Evolutionary conservation across 2,113 vertebrate species (phyloP).

Genomic region (human): GRCh38 chr1:145618001-145618500

Average conservation of each 20-base stretch:
- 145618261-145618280: background rate
- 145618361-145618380: slow-evolving; percentile 99
- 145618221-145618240: slow-evolving; percentile 34
- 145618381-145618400: slow-evolving; percentile 99
- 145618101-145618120: background rate
- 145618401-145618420: slow-evolving; percentile 96
- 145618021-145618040: background rate
- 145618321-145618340: slow-evolving; percentile 96
- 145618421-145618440: slow-evolving; percentile 86
- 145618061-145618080: background rate
- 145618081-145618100: slow-evolving; percentile 13
- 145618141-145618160: background rate
- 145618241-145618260: background rate
- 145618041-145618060: background rate
- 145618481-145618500: background rate
- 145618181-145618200: background rate
- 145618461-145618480: background rate
- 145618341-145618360: slow-evolving; percentile 99
- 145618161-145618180: background rate
- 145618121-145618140: background rate
- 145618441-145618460: background rate
- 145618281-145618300: background rate
- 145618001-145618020: background rate
- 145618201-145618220: background rate
- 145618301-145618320: slow-evolving; percentile 82